Base-by-base conservation (phyloP, 2,888 invertebrate species). In the Ryuthela nishihirai region DNA sequence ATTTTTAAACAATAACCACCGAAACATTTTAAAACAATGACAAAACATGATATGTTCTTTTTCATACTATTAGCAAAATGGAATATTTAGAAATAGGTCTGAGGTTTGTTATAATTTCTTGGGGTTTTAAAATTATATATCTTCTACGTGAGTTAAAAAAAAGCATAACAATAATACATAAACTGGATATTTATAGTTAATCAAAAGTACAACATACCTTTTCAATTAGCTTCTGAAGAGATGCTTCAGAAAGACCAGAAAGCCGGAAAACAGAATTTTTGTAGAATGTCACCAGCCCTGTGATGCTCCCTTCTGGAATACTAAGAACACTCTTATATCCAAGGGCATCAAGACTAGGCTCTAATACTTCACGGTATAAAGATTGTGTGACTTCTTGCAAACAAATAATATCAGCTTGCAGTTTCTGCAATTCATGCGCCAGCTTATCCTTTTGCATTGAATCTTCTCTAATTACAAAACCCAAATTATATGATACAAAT, bases 201-300 rank as follows among this genome's bases (percentile, higher is more conserved):
- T 12, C 21, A n/a, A 12, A 39, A 32, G 15, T 21, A 42, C 17
- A 26, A 55, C 41, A 47, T 52, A 62, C 61, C 44, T 55, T 55
- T 20, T 62, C 61, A 44, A 55, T 43, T n/a, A 62, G 34, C 15
- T 52, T 36, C 23, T 42, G 49, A 21, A 62, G 43, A 20, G 61
- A 55, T 44, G 44, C 32, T 36, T 47, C 61, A n/a, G 55, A 35
- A 12, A 47, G 50, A 32, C 38, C 44, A 35, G 17, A 40, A 26
- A 54, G 29, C 34, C 38, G 35, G 29, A 62, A 62, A 4, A 42
- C 29, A 34, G 55, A 52, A 35, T 23, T 55, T 62, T 62, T 62
- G 44, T 52, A 55, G 42, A 62, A 62, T n/a, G 61, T 62, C n/a
- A 47, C 61, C 32, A 55, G 21, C 44, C 61, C 61, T 6, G 9